These are phyloP conservation scores for Trematocara unimaculatum DNA, from an alignment of 2,113 vertebrate genomes.

Conservation along the genomic window DNA sequence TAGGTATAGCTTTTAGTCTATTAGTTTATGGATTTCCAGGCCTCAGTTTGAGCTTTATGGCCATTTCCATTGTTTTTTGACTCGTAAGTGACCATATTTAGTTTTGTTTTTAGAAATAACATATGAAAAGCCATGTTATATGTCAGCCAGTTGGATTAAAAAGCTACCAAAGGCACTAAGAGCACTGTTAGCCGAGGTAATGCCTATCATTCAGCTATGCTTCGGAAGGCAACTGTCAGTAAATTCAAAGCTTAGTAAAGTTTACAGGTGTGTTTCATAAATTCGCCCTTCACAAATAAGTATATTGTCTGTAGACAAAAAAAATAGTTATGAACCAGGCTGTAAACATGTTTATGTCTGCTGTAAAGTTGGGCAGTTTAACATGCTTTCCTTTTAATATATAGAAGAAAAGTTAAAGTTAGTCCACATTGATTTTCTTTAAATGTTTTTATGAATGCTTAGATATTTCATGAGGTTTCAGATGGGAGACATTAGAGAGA, in stretches of 20 bases:
- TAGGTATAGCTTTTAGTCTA: neutral
- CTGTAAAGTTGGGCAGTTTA: neutral
- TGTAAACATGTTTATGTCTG: neutral
- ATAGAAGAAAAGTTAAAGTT: neutral
- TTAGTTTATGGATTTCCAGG: neutral
- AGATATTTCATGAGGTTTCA: neutral
- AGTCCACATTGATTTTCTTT: neutral
- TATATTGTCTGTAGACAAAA: neutral
- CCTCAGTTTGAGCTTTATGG: neutral
- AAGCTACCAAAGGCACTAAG: neutral
- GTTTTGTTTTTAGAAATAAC: neutral
- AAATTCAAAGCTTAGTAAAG: neutral
- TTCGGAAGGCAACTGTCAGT: neutral
- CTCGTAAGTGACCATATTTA: neutral
- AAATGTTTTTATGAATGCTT: neutral
- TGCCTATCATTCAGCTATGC: neutral
- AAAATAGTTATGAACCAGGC: neutral
- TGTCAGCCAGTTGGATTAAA: neutral
- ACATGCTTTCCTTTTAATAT: neutral
- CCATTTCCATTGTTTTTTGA: neutral
- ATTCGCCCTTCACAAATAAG: neutral
- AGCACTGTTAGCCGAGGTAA: neutral
- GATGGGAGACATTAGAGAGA: neutral
- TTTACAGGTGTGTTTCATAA: neutral
- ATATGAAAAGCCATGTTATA: neutral